Evolutionary conservation across 1,140 invertebrate species (phyloP), one percentile per base, ranked within the genome.

Genomic region (Eulimnadia texana): DNA sequence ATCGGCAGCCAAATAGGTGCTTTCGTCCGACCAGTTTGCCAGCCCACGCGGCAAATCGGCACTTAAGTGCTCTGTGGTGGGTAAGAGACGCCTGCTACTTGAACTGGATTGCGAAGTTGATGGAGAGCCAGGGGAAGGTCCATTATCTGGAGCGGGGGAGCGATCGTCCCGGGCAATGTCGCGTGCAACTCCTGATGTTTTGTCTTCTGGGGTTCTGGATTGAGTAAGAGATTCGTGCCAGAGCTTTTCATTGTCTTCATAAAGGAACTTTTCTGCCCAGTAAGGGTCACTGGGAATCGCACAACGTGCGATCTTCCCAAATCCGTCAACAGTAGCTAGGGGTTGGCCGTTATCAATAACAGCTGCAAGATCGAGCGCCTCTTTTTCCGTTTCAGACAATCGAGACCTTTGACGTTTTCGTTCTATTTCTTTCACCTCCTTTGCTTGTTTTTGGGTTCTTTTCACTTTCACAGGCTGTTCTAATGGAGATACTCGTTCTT

Each of bases 1-100:
- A 3, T 51, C 28, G 27, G 27, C 56, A 66, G 78, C 78, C 66
- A 89, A 73, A 70, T 88, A 88, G 54, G 86, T 89, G 72, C 84
- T 89, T 70, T 86, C 80, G 71, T 88, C 87, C 70, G 80, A 82
- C 86, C 87, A 90, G 67, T 84, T 84, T 73, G 84, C 83, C 64
- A 88, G 80, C 55, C 85, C 84, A 62, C 84, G 83, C 3, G 86
- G 85, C 53, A 88, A 74, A 73, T 86, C 82, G 64, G 84, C 80
- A 58, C 81, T 79, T 66, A 84, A 77, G 66, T 82, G 82, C 69
- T 84, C 80, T 1, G 83, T 84, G 51, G 51, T 69, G 61, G 61
- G 51, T 19, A 64, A 58, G 24, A 64, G 62, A 62, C 63, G 56
- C 59, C 53, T 59, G 54, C 58, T 59, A 28, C 53, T 52, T n/a